Evolutionary conservation across 1,140 invertebrate genomes (phyloP).

Genomic region (Holcopasites calliopsidis): DNA sequence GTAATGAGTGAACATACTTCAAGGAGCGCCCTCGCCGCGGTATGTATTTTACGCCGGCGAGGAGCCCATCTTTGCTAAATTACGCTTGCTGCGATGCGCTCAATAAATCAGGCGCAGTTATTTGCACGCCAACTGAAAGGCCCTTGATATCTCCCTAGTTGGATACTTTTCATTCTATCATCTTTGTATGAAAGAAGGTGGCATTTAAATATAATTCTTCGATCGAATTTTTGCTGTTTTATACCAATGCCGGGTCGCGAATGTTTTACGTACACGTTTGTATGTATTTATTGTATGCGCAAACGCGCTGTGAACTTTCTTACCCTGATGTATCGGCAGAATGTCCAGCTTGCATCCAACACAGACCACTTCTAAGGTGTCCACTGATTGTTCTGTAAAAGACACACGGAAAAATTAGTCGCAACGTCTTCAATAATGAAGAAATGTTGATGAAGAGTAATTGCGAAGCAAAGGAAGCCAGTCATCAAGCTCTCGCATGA

Average conservation of each 20-base stretch:
- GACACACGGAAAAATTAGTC: no score
- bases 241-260: not conserved
- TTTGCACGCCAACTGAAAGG: not conserved
- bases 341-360: no score
- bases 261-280: no score
- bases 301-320: no score
- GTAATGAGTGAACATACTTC: constrained; percentile 39
- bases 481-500: no score
- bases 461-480: no score
- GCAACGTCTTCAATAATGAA: no score
- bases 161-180: not conserved
- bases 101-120: constrained; percentile 15
- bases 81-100: not conserved
- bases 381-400: no score
- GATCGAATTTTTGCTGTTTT: not conserved
- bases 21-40: not conserved
- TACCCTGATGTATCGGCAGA: no score
- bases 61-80: not conserved
- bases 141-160: not conserved
- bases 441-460: no score
- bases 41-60: constrained; percentile 6
- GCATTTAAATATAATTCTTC: not conserved
- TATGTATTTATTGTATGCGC: no score
- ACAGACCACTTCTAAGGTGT: no score
- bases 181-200: not conserved